Conservation (phyloP, 2,797 vertebrate genomes). For the Macrochelys suwanniensis region DNA sequence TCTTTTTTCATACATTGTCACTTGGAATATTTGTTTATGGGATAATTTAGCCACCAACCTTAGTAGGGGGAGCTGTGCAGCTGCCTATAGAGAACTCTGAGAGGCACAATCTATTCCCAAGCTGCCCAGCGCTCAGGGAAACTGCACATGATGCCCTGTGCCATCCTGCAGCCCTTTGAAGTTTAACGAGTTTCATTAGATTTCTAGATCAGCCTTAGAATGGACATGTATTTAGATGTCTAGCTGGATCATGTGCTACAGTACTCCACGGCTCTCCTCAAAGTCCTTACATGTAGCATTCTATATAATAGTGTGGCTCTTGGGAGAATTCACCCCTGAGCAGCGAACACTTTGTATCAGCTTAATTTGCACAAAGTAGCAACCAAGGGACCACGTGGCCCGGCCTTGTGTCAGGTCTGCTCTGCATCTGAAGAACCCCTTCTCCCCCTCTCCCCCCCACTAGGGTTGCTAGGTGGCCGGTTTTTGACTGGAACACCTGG, state of each 20-base stretch:
- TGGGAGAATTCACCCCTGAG: not conserved
- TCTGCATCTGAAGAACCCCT: not conserved
- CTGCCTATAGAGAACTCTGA: not conserved
- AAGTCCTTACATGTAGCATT: not conserved
- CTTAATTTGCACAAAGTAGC: not conserved
- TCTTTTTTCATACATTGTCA: not conserved
- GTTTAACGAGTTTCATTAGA: not conserved
- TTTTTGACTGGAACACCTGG: too few relatives aligned
- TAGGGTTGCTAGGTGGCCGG: too few relatives aligned
- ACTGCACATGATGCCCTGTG: fast-evolving
- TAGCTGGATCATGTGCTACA: not conserved
- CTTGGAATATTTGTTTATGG: not conserved
- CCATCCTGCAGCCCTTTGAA: not conserved
- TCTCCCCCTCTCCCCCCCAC: not conserved
- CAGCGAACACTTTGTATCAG: not conserved
- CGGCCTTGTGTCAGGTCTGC: not conserved
- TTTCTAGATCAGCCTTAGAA: not conserved
- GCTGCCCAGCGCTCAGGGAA: not conserved
- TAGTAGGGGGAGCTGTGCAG: not conserved
- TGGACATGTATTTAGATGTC: not conserved
- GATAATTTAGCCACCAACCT: not conserved
- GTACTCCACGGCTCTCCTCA: not conserved
- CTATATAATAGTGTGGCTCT: not conserved
- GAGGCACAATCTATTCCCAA: not conserved
- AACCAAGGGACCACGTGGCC: not conserved